Evolutionary conservation across 2,113 vertebrate species (phyloP).

Genomic region (Turdus rufiventris): DNA sequence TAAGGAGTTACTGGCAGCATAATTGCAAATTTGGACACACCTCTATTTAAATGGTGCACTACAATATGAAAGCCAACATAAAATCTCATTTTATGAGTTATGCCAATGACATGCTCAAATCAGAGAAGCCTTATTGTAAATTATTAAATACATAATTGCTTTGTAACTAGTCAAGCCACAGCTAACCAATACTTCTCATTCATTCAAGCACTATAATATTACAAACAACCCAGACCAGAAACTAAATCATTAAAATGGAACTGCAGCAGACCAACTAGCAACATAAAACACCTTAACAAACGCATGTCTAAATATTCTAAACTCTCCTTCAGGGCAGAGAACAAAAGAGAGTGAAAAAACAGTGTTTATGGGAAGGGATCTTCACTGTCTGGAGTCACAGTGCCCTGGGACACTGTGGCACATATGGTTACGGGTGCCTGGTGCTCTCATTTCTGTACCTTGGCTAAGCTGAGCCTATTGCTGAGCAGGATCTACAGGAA

Average conservation of each 20-base stretch:
- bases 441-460: background rate
- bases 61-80: background rate
- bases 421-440: fast-evolving
- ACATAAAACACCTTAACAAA: background rate
- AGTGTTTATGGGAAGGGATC: background rate
- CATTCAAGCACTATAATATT: background rate
- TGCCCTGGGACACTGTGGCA: fast-evolving
- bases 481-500: background rate
- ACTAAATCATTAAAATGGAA: background rate
- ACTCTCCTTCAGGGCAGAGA: background rate
- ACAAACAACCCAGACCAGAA: background rate
- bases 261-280: background rate
- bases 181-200: background rate
- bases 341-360: background rate
- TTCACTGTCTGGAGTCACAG: fast-evolving
- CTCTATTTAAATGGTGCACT: background rate
- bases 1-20: background rate
- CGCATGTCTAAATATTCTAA: background rate
- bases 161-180: background rate
- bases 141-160: background rate
- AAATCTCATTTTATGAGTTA: background rate
- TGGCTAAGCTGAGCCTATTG: background rate
- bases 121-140: background rate
- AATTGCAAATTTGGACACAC: background rate
- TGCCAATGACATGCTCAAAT: background rate